Conservation (phyloP, 2,888 invertebrate genomes). For the Cheilosia grossa region DNA sequence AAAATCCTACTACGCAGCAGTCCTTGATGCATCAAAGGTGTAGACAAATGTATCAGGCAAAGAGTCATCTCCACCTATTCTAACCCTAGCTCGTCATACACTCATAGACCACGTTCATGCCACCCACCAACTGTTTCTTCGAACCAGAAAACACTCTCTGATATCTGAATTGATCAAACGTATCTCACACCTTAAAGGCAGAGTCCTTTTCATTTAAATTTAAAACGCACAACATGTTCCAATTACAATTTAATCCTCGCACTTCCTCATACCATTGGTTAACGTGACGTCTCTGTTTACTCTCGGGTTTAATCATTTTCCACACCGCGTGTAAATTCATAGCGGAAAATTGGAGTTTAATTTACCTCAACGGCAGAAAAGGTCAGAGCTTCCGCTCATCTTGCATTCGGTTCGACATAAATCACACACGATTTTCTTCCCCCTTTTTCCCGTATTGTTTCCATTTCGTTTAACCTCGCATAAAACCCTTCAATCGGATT, state of each 20-base stretch:
- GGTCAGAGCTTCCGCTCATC: conserved; percentile 37
- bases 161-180: too few relatives aligned
- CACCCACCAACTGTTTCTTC: too few relatives aligned
- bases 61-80: too few relatives aligned
- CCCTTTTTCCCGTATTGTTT: neutral
- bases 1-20: too few relatives aligned
- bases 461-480: conserved; percentile 1
- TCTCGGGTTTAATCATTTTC: conserved; percentile 26
- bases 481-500: conserved; percentile 56
- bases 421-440: conserved; percentile 50
- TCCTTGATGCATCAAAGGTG: too few relatives aligned
- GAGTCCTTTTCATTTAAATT: too few relatives aligned
- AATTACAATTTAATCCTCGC: neutral
- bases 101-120: too few relatives aligned
- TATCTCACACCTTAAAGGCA: too few relatives aligned
- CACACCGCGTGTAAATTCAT: conserved; percentile 23
- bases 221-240: too few relatives aligned
- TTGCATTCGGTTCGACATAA: conserved; percentile 50
- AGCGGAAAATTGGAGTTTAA: conserved; percentile 53
- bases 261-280: neutral
- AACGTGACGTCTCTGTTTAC: neutral
- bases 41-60: too few relatives aligned
- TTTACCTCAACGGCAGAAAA: conserved; percentile 38
- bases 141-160: too few relatives aligned
- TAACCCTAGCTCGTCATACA: too few relatives aligned